Conservation (phyloP, 37 sponge, comb jelly and placozoan genomes). For the Axinella damicornis region DNA sequence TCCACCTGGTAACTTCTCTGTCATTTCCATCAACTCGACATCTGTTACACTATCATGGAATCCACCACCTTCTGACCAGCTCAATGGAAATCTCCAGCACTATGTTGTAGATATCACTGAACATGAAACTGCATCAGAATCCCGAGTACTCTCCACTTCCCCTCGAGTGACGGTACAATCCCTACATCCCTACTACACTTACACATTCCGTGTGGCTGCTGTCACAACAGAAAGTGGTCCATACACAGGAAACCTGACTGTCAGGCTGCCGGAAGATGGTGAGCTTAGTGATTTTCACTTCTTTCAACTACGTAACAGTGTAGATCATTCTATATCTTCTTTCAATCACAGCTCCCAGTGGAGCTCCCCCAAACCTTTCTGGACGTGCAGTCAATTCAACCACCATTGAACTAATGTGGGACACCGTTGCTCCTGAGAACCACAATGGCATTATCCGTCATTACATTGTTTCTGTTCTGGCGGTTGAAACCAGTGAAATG, state of each 20-base stretch:
- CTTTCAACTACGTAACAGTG: no score
- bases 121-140: background rate
- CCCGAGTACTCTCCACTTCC: background rate
- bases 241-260: background rate
- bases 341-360: background rate
- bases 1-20: background rate
- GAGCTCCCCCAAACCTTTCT: background rate
- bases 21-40: background rate
- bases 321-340: no score
- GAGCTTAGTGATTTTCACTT: background rate
- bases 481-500: slow-evolving; percentile 12
- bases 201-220: slow-evolving; percentile 3
- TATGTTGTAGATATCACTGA: background rate
- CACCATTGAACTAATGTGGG: background rate
- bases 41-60: background rate
- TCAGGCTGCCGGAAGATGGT: background rate
- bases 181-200: background rate
- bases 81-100: background rate
- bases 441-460: slow-evolving; percentile 21
- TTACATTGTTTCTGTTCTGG: slow-evolving; percentile 2
- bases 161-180: background rate
- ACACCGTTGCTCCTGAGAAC: background rate
- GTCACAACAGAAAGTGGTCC: background rate
- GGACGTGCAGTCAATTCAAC: background rate
- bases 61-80: background rate